These are phyloP conservation scores for Morelia viridis DNA, from an alignment of 2,797 vertebrate species.

Conservation along the genomic window DNA sequence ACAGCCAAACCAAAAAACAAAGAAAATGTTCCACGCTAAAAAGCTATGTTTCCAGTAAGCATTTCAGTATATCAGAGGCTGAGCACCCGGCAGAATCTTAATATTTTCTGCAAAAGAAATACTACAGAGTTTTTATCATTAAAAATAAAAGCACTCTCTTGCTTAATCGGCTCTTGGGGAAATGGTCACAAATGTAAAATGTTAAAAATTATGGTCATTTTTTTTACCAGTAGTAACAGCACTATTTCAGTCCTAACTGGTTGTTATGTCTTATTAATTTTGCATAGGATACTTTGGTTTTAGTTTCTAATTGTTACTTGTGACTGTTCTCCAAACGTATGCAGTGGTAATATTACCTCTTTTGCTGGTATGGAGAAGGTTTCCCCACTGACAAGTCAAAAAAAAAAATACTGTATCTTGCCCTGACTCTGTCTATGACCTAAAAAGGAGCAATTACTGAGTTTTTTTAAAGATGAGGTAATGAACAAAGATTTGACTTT, in stretches of 20 bases:
- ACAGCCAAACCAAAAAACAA: constrained; percentile 68
- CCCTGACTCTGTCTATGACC: constrained; percentile 45
- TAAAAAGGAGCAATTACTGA: constrained; percentile 30
- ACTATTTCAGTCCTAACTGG: constrained; percentile 69
- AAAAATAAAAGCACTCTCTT: constrained; percentile 4
- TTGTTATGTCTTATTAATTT: constrained; percentile 56
- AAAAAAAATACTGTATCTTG: constrained; percentile 54
- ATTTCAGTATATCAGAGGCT: constrained; percentile 81
- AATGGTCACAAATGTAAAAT: constrained; percentile 72
- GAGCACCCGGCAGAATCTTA: constrained; percentile 89
- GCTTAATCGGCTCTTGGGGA: constrained; percentile 73
- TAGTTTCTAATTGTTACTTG: constrained; percentile 62
- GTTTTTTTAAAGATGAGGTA: constrained; percentile 71
- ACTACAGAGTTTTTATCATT: constrained; percentile 64
- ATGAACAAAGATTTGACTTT: constrained; percentile 61
- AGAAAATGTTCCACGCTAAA: constrained; percentile 68
- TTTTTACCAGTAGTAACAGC: constrained; percentile 65
- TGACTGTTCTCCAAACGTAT: constrained; percentile 68
- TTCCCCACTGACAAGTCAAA: constrained; percentile 49
- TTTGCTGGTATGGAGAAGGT: constrained; percentile 71
- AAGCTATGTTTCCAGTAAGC: constrained; percentile 81
- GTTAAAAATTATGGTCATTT: constrained; percentile 58
- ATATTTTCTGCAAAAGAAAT: constrained; percentile 72
- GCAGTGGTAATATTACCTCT: constrained; percentile 68
- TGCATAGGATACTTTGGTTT: constrained; percentile 80